A percentile compares a stretch with the other conserved stretches of the same genome.
Conservation (phyloP, 2,888 invertebrate genomes). For the Phrixothrix hirtus region DNA sequence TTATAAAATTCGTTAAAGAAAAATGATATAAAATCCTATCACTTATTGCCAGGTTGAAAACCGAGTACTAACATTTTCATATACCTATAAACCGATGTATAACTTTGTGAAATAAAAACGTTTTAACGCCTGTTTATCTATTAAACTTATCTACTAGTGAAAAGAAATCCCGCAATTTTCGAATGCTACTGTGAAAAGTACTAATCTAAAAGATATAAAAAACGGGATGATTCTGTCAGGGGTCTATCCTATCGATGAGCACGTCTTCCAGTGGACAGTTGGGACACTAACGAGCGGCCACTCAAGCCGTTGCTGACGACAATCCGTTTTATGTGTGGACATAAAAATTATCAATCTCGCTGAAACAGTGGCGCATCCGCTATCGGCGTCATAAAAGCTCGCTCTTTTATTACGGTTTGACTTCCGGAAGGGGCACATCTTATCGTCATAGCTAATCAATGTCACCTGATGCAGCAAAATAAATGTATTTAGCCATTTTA, state of each 20-base stretch:
- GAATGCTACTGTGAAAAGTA: constrained; percentile 14
- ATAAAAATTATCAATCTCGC: constrained; percentile 52
- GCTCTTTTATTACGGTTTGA: constrained; percentile 40
- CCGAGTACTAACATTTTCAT: no score
- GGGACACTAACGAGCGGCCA: constrained; percentile 34
- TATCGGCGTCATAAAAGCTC: constrained; percentile 45
- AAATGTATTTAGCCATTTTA: constrained; percentile 19
- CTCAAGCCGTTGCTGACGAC: constrained; percentile 33
- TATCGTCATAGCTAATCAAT: constrained; percentile 31
- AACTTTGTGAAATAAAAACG: no score
- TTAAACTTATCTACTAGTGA: not conserved
- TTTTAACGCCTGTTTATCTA: no score
- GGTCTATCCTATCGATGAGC: constrained; percentile 24
- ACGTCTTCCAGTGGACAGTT: constrained; percentile 31
- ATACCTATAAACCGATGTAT: no score
- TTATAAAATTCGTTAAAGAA: no score
- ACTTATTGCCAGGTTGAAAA: no score
- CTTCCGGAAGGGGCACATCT: constrained; percentile 30
- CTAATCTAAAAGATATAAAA: constrained; percentile 24
- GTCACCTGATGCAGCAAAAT: constrained; percentile 33
- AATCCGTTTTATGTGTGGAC: constrained; percentile 45
- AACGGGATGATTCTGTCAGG: constrained; percentile 13
- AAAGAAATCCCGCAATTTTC: constrained; percentile 19
- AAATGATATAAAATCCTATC: no score
- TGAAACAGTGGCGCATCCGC: constrained; percentile 44